phyloP scores from a whole-genome alignment of 2,113 vertebrate genomes.

The Corydoras sp. region DNA sequence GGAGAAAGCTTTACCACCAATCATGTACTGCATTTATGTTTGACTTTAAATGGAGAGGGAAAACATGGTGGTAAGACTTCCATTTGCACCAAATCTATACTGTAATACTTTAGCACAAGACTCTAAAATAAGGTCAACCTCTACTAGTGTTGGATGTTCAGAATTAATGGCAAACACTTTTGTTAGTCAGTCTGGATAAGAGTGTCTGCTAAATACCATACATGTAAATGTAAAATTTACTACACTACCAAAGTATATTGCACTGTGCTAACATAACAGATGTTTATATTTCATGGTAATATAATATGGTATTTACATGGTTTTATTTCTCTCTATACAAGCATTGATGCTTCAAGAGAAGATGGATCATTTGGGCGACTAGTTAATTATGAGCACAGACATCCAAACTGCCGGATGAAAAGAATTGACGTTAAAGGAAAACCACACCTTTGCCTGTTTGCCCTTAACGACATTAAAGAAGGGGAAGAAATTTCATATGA shows the following conservation, averaged over 20 bases:
- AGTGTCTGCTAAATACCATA: no score
- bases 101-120: not conserved
- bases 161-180: no score
- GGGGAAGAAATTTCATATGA: slow-evolving; percentile 25
- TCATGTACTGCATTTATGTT: slow-evolving; percentile 41
- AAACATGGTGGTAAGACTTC: slow-evolving; percentile 41
- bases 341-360: slow-evolving; percentile 24
- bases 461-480: slow-evolving; percentile 17
- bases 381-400: slow-evolving; percentile 23
- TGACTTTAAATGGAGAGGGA: slow-evolving; percentile 39
- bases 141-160: no score
- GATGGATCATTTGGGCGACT: slow-evolving; percentile 22
- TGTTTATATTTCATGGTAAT: not conserved
- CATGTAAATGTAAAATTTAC: no score
- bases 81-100: not conserved
- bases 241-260: not conserved
- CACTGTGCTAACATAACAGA: not conserved
- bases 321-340: slow-evolving; percentile 23
- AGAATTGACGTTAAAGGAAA: slow-evolving; percentile 19
- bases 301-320: not conserved
- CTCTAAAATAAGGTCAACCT: no score
- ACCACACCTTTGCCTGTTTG: slow-evolving; percentile 28
- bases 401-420: slow-evolving; percentile 25
- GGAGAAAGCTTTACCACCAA: slow-evolving; percentile 30
- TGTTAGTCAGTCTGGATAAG: no score